These are phyloP conservation scores for Turnix velox DNA, from an alignment of 2,113 vertebrate genomes.

Conservation along the genomic window DNA sequence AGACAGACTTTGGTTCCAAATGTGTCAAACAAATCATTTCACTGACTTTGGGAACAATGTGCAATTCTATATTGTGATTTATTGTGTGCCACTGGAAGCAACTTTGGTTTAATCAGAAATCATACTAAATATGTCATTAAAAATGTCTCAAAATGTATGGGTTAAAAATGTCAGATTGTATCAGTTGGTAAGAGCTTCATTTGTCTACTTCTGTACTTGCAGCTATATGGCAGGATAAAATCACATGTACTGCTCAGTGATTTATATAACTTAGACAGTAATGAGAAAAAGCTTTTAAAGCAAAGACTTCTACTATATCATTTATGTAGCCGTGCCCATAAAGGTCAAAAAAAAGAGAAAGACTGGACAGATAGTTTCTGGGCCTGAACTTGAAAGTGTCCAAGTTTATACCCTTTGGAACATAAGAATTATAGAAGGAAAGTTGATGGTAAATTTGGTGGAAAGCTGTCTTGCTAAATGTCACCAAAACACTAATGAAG, in stretches of 20 bases:
- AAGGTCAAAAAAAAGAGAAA: not conserved
- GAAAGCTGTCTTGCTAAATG: not conserved
- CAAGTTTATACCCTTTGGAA: not conserved
- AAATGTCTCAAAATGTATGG: not conserved
- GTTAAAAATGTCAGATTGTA: constrained; percentile 11
- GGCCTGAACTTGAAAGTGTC: not conserved
- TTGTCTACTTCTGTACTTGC: not conserved
- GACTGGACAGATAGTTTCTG: not conserved
- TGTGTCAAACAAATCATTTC: not conserved
- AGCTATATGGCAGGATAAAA: not conserved
- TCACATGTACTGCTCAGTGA: not conserved
- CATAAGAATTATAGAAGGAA: not conserved
- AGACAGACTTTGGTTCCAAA: not conserved
- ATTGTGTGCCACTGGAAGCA: not conserved
- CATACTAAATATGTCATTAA: constrained; percentile 9
- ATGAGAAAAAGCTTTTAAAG: constrained; percentile 55
- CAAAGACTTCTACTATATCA: not conserved
- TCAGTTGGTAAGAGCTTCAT: constrained; percentile 5
- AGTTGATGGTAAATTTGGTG: not conserved
- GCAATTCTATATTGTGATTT: not conserved
- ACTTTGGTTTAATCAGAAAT: constrained; percentile 15
- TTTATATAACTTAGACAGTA: constrained; percentile 19
- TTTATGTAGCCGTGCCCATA: not conserved
- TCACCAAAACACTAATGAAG: not conserved
- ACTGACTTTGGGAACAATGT: not conserved